phyloP scores from a whole-genome alignment of 2,888 invertebrate genomes.

The Noctua janthe region DNA sequence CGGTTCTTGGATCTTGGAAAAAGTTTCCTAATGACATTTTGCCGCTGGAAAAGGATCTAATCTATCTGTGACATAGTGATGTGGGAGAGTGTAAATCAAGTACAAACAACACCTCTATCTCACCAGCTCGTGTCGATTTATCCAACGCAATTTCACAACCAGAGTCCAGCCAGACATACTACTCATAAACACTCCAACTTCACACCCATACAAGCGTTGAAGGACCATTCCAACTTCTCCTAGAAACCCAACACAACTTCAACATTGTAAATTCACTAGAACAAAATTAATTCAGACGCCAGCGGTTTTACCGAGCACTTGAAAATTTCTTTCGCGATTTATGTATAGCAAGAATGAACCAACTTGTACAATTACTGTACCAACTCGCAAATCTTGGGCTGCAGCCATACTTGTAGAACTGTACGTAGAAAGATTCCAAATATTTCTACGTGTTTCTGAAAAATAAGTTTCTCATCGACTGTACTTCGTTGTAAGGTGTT shows the following conservation, averaged over 20 bases:
- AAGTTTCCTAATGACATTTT: conserved; percentile 21
- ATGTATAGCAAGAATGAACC: conserved; percentile 70
- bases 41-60: background rate
- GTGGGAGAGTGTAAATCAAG: background rate
- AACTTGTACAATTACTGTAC: conserved; percentile 73
- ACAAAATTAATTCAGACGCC: conserved; percentile 83
- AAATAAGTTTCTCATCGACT: conserved; percentile 11
- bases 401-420: conserved; percentile 31
- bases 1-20: background rate
- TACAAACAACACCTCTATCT: background rate
- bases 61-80: background rate
- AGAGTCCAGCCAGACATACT: background rate
- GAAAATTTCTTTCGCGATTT: conserved; percentile 79
- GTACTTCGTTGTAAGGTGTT: background rate
- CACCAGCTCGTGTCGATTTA: background rate
- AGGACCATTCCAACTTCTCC: conserved; percentile 54
- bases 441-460: conserved; percentile 27
- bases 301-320: conserved; percentile 73
- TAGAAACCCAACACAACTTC: conserved; percentile 71
- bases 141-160: background rate
- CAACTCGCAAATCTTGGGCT: conserved; percentile 66
- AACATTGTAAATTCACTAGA: conserved; percentile 82
- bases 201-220: conserved; percentile 33
- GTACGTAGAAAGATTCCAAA: conserved; percentile 17
- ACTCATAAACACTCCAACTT: conserved; percentile 27